These are phyloP conservation scores for Sebastiscus albofasciatus DNA, from an alignment of 2,797 vertebrate genomes.

Conservation along the genomic window DNA sequence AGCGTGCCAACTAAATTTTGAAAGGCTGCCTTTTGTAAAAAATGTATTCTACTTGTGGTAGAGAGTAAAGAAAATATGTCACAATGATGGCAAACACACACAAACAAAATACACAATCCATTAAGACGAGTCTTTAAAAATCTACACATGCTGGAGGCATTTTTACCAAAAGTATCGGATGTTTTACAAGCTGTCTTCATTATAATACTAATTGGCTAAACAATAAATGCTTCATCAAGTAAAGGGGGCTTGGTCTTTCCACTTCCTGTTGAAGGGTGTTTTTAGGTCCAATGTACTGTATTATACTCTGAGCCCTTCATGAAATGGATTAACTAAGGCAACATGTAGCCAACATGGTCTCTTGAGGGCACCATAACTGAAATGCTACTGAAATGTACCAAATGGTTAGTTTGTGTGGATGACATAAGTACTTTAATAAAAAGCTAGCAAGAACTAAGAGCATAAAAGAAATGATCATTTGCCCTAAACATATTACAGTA, in stretches of 20 bases:
- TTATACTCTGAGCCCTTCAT: slow-evolving; percentile 69
- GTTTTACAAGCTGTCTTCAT: slow-evolving; percentile 40
- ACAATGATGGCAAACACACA: slow-evolving; percentile 56
- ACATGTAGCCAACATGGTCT: slow-evolving; percentile 56
- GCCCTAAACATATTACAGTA: slow-evolving; percentile 44
- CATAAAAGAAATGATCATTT: slow-evolving; percentile 6
- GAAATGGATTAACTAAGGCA: slow-evolving; percentile 80
- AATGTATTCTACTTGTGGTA: slow-evolving; percentile 28
- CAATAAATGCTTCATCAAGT: slow-evolving; percentile 73
- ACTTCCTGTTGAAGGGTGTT: slow-evolving; percentile 58
- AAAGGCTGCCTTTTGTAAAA: slow-evolving; percentile 57
- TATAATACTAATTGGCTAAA: slow-evolving; percentile 61
- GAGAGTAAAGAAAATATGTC: slow-evolving; percentile 23
- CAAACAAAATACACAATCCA: slow-evolving; percentile 52
- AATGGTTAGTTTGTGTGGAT: slow-evolving; percentile 17
- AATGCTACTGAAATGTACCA: slow-evolving; percentile 34
- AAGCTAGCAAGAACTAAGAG: slow-evolving; percentile 11
- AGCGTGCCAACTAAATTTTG: slow-evolving; percentile 55
- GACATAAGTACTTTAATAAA: slow-evolving; percentile 24
- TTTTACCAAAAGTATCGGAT: slow-evolving; percentile 34
- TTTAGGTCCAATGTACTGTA: slow-evolving; percentile 69
- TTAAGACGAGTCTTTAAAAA: slow-evolving; percentile 59
- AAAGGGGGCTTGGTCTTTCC: slow-evolving; percentile 62
- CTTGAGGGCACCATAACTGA: slow-evolving; percentile 43
- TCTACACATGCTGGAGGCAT: slow-evolving; percentile 70